Evolutionary conservation across 2,888 invertebrate genomes (phyloP).

Genomic region (Ophion slaviceki): DNA sequence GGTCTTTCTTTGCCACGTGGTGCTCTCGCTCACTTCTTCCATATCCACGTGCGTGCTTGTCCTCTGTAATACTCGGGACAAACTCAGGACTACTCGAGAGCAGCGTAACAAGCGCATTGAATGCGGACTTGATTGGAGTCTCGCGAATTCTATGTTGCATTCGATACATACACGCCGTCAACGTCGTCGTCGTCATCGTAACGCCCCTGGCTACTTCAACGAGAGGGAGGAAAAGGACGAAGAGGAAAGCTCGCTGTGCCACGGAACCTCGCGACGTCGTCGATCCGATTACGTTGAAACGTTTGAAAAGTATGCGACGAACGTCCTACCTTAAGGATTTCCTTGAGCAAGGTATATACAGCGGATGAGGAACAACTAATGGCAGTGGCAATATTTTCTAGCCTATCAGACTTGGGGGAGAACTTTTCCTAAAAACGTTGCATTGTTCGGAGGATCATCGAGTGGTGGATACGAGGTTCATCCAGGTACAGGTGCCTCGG

Average conservation of each 20-base stretch:
- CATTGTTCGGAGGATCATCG: no score
- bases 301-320: conserved; percentile 45
- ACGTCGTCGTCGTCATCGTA: conserved; percentile 42
- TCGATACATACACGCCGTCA: conserved; percentile 55
- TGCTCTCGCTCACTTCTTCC: conserved; percentile 15
- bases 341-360: background rate
- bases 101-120: conserved; percentile 78
- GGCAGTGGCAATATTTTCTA: no score
- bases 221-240: conserved; percentile 9
- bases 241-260: conserved; percentile 13
- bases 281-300: conserved; percentile 67
- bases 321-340: conserved; percentile 26
- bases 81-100: conserved; percentile 53
- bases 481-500: no score
- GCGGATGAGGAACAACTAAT: no score
- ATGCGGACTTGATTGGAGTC: conserved; percentile 79
- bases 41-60: conserved; percentile 10
- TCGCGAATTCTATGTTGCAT: conserved; percentile 68
- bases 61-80: background rate
- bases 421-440: no score
- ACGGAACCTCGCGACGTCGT: conserved; percentile 56
- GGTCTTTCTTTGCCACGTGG: conserved; percentile 4
- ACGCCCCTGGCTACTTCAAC: conserved; percentile 40
- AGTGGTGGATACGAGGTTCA: no score
- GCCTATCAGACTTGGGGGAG: no score